These are phyloP conservation scores for Drosophila mercatorum DNA, from an alignment of 2,888 invertebrate genomes.

Conservation along the genomic window DNA sequence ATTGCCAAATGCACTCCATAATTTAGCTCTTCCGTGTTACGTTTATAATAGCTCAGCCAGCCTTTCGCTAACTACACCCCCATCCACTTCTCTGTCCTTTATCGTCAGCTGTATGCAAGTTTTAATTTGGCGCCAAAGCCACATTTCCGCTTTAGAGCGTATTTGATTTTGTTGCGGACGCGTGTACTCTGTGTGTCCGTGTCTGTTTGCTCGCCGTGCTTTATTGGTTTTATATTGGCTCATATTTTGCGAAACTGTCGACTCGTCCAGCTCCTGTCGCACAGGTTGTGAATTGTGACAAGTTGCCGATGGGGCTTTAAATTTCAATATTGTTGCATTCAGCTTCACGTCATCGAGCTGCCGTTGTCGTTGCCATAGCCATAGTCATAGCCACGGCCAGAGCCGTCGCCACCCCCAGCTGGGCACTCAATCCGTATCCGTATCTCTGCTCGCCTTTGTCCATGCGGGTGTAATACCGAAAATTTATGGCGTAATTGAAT, in stretches of 20 bases:
- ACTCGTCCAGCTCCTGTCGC: constrained; percentile 26
- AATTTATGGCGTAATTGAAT: constrained; percentile 80
- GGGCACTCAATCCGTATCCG: not conserved
- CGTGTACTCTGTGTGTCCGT: constrained; percentile 8
- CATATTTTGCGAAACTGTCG: constrained; percentile 68
- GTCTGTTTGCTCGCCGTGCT: constrained; percentile 45
- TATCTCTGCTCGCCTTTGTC: constrained; percentile 18
- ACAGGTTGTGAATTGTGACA: constrained; percentile 75
- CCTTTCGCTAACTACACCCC: constrained; percentile 8
- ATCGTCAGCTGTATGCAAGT: not conserved
- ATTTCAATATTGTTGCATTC: constrained; percentile 68
- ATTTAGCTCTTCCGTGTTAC: constrained; percentile 52
- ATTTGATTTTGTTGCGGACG: constrained; percentile 62
- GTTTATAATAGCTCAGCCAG: constrained; percentile 67
- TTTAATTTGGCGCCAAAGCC: constrained; percentile 54
- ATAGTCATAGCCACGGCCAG: not conserved
- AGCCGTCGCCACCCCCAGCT: too few relatives aligned
- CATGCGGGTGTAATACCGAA: constrained; percentile 57
- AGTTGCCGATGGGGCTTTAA: constrained; percentile 77
- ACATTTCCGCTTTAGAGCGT: constrained; percentile 48
- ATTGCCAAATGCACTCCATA: constrained; percentile 66
- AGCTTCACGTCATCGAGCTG: constrained; percentile 57
- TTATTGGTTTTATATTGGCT: constrained; percentile 78
- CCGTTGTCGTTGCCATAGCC: constrained; percentile 14
- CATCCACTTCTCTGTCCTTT: too few relatives aligned